phyloP scores from a whole-genome alignment of 2,113 vertebrate genomes.

The Chaetodon trifascialis region DNA sequence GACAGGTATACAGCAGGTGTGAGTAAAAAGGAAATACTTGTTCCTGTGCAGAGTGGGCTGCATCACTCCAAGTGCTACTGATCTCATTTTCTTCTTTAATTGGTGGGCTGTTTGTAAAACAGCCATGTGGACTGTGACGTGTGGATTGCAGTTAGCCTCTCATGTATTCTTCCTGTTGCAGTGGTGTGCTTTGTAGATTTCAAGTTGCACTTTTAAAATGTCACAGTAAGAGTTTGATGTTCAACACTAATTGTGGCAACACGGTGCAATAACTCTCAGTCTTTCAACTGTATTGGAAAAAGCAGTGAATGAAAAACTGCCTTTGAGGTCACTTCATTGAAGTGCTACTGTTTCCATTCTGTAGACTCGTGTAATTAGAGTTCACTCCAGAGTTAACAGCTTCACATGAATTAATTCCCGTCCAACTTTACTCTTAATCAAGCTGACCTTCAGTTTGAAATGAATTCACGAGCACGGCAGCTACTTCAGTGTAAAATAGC shows the following conservation, averaged over 20 bases:
- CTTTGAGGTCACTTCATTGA: constrained; percentile 65
- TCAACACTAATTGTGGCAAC: constrained; percentile 51
- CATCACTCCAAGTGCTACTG: constrained; percentile 40
- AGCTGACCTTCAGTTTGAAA: constrained; percentile 61
- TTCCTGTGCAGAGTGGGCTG: constrained; percentile 30
- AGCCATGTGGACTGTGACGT: neutral
- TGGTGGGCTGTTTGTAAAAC: constrained; percentile 18
- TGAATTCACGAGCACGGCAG: constrained; percentile 18
- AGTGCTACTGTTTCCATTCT: constrained; percentile 50
- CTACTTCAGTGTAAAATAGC: constrained; percentile 6
- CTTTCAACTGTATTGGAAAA: constrained; percentile 30
- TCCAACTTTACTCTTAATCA: constrained; percentile 58
- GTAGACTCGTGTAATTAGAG: constrained; percentile 60
- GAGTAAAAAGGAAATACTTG: constrained; percentile 64
- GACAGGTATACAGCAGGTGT: constrained; percentile 77
- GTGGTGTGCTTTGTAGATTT: constrained; percentile 41
- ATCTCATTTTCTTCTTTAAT: neutral
- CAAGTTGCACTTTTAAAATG: constrained; percentile 60
- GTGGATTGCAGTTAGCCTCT: neutral
- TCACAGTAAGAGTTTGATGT: constrained; percentile 57
- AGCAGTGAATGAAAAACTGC: constrained; percentile 47
- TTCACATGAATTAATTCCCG: constrained; percentile 58
- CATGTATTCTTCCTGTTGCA: constrained; percentile 4
- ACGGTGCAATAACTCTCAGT: constrained; percentile 47
- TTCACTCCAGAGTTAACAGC: constrained; percentile 53